A percentile compares a stretch with the other conserved stretches of the same genome.
Evolutionary conservation across 2,888 invertebrate species (phyloP).

Genomic region (Caenorhabditis zanzibari): DNA sequence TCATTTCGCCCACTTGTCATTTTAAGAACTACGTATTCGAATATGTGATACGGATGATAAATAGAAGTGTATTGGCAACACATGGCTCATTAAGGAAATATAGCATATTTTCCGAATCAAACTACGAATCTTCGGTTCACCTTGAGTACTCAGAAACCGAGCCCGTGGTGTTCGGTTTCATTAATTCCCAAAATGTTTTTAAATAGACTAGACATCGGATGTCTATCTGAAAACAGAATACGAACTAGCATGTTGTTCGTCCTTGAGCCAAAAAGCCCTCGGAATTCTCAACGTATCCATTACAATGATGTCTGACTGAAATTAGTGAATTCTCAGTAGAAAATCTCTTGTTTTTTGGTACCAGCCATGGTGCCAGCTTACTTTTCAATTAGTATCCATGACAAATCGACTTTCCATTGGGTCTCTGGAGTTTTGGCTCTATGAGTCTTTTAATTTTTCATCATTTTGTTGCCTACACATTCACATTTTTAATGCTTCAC

Average conservation of each 20-base stretch:
- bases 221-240: not conserved
- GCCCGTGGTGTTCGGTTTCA: too few species aligned
- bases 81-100: too few species aligned
- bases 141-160: too few species aligned
- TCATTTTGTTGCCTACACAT: conserved; percentile 13
- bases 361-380: conserved; percentile 5
- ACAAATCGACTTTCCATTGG: conserved; percentile 13
- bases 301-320: conserved; percentile 1
- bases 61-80: too few species aligned
- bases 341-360: conserved; percentile 4
- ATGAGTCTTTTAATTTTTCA: conserved; percentile 19
- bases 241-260: not conserved
- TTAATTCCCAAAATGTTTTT: not conserved
- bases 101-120: too few species aligned
- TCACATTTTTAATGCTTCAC: not conserved
- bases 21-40: not conserved
- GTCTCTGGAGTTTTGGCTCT: not conserved
- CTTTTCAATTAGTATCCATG: conserved; percentile 20
- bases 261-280: not conserved
- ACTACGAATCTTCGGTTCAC: too few species aligned
- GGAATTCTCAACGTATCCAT: not conserved
- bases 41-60: not conserved
- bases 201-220: not conserved
- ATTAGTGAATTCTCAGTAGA: not conserved
- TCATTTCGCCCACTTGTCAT: not conserved